Evolutionary conservation across 1,140 invertebrate genomes (phyloP).

Genomic region (Diuraphis noxia): DNA sequence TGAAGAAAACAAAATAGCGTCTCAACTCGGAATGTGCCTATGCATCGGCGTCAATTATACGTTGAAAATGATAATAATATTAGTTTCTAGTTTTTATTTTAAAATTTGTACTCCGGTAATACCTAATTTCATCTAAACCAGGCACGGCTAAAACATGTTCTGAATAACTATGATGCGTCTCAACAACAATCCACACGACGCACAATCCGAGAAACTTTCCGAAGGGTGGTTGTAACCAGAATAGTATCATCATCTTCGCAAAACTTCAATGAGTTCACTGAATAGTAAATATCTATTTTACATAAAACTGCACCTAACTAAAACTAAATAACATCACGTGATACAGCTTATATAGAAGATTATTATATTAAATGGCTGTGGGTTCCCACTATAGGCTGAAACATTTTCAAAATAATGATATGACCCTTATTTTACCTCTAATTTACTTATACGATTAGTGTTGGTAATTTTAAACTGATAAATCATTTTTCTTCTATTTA

Average conservation of each 20-base stretch:
- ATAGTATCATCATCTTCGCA: too few species aligned
- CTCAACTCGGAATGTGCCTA: neutral
- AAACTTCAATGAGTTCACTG: neutral
- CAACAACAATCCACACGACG: neutral
- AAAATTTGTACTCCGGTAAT: neutral
- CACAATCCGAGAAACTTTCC: neutral
- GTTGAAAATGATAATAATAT: neutral
- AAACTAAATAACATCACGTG: neutral
- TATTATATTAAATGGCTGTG: neutral
- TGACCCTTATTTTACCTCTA: neutral
- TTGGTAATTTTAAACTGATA: neutral
- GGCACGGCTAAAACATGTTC: too few species aligned
- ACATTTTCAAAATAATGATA: neutral
- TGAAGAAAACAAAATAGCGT: neutral
- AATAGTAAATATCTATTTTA: conserved; percentile 35
- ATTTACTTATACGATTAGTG: neutral
- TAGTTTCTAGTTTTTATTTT: neutral
- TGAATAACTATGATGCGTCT: neutral
- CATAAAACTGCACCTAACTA: neutral
- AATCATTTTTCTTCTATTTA: neutral
- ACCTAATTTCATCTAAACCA: neutral
- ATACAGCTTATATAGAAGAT: neutral
- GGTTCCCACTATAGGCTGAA: neutral
- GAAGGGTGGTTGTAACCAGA: neutral
- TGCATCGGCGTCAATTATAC: too few species aligned